Evolutionary conservation across 2,113 vertebrate genomes (phyloP).

Genomic region (Pedetes capensis): DNA sequence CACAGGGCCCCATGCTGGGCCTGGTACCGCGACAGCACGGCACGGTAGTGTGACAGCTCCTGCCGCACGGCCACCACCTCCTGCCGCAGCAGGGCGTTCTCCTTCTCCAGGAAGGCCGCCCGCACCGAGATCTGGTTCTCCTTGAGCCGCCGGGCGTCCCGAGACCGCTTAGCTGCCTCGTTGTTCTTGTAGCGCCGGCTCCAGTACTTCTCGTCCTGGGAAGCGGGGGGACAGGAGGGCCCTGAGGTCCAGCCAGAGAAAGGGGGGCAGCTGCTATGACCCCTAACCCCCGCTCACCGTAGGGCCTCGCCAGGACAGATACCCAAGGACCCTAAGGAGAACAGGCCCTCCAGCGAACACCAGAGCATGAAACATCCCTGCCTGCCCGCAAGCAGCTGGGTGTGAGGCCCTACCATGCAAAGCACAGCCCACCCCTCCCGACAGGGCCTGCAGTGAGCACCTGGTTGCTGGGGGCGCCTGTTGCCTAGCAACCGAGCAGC

Average conservation of each 20-base stretch:
- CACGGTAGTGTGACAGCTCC: slow-evolving; percentile 93
- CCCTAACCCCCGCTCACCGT: not conserved
- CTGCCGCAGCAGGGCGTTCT: slow-evolving; percentile 91
- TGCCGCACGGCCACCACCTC: slow-evolving; percentile 94
- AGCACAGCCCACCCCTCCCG: not conserved
- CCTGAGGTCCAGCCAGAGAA: not conserved
- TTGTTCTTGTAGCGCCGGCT: slow-evolving; percentile 93
- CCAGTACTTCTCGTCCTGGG: slow-evolving; percentile 95
- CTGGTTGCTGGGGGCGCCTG: slow-evolving; percentile 33
- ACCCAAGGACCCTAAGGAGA: too few species aligned
- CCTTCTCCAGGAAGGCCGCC: slow-evolving; percentile 93
- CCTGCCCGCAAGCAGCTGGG: not conserved
- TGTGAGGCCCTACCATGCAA: not conserved
- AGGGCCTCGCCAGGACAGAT: too few species aligned
- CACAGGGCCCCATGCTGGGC: slow-evolving; percentile 87
- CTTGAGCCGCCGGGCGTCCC: slow-evolving; percentile 93
- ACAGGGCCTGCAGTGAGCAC: not conserved
- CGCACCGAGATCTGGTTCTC: slow-evolving; percentile 96
- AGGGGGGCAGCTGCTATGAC: not conserved
- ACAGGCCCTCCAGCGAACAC: too few species aligned
- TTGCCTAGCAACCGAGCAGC: slow-evolving; percentile 51
- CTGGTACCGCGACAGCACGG: slow-evolving; percentile 92
- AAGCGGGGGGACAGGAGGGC: not conserved
- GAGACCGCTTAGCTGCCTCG: slow-evolving; percentile 93
- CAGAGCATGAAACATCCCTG: not conserved